A percentile compares a stretch with the other conserved stretches of the same genome.
These are phyloP conservation scores for Odontocerum albicorne DNA, from an alignment of 2,888 invertebrate species.

Conservation along the genomic window DNA sequence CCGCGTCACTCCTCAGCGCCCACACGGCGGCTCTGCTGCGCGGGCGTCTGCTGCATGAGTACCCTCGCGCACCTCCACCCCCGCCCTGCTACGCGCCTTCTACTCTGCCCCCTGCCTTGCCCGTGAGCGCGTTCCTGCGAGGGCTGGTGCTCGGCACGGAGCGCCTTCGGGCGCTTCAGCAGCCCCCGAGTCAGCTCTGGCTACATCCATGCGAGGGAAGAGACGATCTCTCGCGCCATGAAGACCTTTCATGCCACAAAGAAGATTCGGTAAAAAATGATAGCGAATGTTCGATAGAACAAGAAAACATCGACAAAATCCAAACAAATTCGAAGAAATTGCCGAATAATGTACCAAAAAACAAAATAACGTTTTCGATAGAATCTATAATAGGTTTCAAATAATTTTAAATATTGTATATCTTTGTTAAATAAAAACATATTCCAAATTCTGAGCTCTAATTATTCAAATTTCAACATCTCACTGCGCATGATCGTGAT, in stretches of 20 bases:
- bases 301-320: conserved; percentile 11
- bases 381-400: conserved; percentile 70
- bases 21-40: conserved; percentile 32
- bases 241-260: too few species aligned
- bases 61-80: conserved; percentile 4
- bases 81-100: conserved; percentile 3
- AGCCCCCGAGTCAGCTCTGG: conserved; percentile 5
- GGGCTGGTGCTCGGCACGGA: conserved; percentile 31
- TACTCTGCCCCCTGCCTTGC: too few species aligned
- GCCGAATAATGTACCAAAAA: conserved; percentile 34
- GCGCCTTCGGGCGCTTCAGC: conserved; percentile 15
- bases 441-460: too few species aligned
- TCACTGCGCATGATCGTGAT: too few species aligned
- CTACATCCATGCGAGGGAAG: not conserved
- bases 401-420: too few species aligned
- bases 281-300: not conserved
- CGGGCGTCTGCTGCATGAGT: conserved; percentile 29
- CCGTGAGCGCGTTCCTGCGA: conserved; percentile 31
- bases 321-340: conserved; percentile 17
- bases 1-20: conserved; percentile 26
- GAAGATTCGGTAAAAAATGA: conserved; percentile 3
- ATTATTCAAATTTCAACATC: too few species aligned
- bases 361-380: conserved; percentile 63
- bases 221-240: too few species aligned
- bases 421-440: too few species aligned